Conservation (phyloP, 1,140 invertebrate species). For the Neodiprion virginianus region DNA sequence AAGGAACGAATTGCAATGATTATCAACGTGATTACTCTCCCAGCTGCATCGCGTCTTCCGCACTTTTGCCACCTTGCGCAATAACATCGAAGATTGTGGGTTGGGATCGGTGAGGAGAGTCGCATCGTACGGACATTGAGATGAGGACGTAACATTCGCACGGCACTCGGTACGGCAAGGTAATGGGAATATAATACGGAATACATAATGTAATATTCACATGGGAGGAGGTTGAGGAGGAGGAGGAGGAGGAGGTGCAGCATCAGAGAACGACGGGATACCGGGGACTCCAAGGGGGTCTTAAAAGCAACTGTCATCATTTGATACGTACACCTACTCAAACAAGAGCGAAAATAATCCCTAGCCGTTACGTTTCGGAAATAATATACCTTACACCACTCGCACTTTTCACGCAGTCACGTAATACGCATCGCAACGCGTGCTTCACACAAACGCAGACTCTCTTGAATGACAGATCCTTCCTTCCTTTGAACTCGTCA, state of each 20-base stretch:
- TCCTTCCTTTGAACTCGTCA: too few relatives aligned
- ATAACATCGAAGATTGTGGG: too few relatives aligned
- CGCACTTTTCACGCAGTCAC: too few relatives aligned
- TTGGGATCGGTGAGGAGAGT: background rate
- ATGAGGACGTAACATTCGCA: background rate
- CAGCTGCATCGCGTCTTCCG: too few relatives aligned
- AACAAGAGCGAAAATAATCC: background rate
- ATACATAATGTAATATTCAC: slow-evolving; percentile 39
- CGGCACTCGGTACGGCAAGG: background rate
- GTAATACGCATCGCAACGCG: too few relatives aligned
- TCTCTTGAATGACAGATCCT: too few relatives aligned
- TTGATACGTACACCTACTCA: slow-evolving; percentile 19
- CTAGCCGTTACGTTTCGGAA: background rate
- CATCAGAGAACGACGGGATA: too few relatives aligned
- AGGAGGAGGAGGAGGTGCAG: slow-evolving; percentile 15
- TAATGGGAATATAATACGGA: slow-evolving; percentile 32
- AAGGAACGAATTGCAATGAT: too few relatives aligned
- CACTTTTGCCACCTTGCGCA: too few relatives aligned
- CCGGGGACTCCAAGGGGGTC: background rate
- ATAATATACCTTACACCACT: too few relatives aligned
- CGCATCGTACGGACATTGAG: background rate
- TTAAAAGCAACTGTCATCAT: slow-evolving; percentile 35
- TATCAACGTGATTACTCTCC: too few relatives aligned
- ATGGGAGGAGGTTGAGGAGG: slow-evolving; percentile 18
- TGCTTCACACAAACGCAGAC: too few relatives aligned